Evolutionary conservation across 2,113 vertebrate species (phyloP), one percentile per base, ranked within the genome.

Genomic region (Colius striatus): DNA sequence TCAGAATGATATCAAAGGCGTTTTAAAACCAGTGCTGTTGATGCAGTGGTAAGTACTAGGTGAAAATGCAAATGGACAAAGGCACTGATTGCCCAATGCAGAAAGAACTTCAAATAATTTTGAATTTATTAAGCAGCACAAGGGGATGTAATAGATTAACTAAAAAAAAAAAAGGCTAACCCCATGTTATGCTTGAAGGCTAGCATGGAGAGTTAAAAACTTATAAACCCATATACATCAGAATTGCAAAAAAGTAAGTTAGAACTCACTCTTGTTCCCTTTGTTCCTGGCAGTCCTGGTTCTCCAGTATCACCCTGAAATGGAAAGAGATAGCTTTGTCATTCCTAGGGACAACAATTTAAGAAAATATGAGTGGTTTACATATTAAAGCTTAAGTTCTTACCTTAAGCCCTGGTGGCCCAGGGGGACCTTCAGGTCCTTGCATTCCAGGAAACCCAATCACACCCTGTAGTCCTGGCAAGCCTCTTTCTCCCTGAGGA

Each of bases 371-470:
- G 9, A 32, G 10, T 45, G 36, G 11, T 75, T 41, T 50, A 45
- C 63, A 73, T 36, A 57, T 6, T 25, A 62, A 57, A 82, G 20
- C 15, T 82, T 38, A 38, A 89, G 8, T 66, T 81, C 92, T 97
- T 95, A 99, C 99, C 98, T 99, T 99, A 36, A 97, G 96, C 66
- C 99, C 99, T 43, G 98, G 98, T 57, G 98, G 96, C 32, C 99
- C 99, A 62, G 97, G 87, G 1, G 98, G 99, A 41, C 99, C 99
- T 95, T 99, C 99, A 10, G 98, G 98, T 93, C 99, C 99, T 92
- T 99, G 99, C 97, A 99, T 98, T 90, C 99, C 99, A 54, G 99
- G 99, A 97, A 99, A 99, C 61, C 99, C 99, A 96, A 99, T 99
- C 76, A 98, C 98, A 84, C 99, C 99, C 94, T 98, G 98, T 84